Conservation (phyloP, 2,797 vertebrate species). For the Scleropages formosus region DNA sequence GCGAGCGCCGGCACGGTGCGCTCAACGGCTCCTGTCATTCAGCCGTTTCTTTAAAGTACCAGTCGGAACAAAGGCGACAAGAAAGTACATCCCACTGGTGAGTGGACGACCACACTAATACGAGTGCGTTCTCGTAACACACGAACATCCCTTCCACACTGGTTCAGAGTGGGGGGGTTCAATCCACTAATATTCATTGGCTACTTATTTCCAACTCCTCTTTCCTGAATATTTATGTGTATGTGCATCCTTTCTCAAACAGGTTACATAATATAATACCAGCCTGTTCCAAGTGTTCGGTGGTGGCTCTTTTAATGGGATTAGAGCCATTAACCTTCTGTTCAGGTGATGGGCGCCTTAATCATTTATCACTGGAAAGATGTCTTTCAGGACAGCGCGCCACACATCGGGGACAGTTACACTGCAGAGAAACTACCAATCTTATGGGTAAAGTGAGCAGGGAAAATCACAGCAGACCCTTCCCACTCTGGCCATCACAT, state of each 20-base stretch:
- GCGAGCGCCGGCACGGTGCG: background rate
- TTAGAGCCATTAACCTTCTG: background rate
- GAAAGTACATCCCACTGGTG: background rate
- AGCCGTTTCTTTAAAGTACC: slow-evolving; percentile 9
- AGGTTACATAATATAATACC: background rate
- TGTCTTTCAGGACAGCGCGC: no score
- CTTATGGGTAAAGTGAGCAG: no score
- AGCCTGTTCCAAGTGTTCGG: background rate
- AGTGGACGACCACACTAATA: background rate
- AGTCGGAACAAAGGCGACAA: slow-evolving; percentile 6
- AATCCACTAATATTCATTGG: background rate
- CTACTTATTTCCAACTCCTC: background rate
- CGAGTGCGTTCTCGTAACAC: background rate
- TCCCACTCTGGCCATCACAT: no score
- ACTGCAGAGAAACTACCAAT: no score
- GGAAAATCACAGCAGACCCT: no score
- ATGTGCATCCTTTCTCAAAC: background rate
- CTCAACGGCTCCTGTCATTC: background rate
- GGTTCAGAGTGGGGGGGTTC: background rate
- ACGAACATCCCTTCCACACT: background rate
- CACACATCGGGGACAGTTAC: no score
- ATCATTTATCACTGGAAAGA: no score
- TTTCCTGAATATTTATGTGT: background rate
- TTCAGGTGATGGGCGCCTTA: no score
- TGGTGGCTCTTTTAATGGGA: background rate